Conservation (phyloP, 2,888 invertebrate genomes). For the Lithophane semibrunnea region DNA sequence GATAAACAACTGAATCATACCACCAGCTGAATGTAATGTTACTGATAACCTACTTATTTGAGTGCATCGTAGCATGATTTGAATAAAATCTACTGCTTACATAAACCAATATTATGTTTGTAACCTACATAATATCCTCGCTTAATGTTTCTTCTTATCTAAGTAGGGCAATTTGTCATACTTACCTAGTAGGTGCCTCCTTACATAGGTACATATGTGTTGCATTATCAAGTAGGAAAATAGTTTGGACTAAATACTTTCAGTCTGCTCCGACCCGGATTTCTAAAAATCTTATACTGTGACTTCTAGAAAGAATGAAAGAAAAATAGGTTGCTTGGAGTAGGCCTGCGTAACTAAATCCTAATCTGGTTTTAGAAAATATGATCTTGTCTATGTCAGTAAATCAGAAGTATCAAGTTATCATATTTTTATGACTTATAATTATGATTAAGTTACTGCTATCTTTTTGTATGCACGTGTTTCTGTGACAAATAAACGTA, state of each 20-base stretch:
- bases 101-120: constrained; percentile 21
- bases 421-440: too few species aligned
- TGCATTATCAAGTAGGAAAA: constrained; percentile 1
- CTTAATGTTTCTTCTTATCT: constrained; percentile 42
- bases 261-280: neutral
- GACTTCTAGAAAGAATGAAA: too few species aligned
- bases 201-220: neutral
- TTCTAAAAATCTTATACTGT: neutral
- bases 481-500: too few species aligned
- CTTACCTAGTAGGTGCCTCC: neutral
- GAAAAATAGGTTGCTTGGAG: too few species aligned
- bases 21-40: constrained; percentile 19
- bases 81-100: constrained; percentile 24
- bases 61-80: constrained; percentile 3
- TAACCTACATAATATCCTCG: constrained; percentile 33
- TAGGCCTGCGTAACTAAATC: too few species aligned
- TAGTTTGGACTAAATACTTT: neutral
- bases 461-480: too few species aligned
- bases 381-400: too few species aligned
- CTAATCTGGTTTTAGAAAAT: too few species aligned
- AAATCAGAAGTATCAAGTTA: too few species aligned
- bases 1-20: constrained; percentile 30
- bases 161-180: constrained; percentile 31
- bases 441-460: too few species aligned
- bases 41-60: constrained; percentile 39